Evolutionary conservation across 2,797 vertebrate species (phyloP).

Genomic region (Thripadectes ignobilis): DNA sequence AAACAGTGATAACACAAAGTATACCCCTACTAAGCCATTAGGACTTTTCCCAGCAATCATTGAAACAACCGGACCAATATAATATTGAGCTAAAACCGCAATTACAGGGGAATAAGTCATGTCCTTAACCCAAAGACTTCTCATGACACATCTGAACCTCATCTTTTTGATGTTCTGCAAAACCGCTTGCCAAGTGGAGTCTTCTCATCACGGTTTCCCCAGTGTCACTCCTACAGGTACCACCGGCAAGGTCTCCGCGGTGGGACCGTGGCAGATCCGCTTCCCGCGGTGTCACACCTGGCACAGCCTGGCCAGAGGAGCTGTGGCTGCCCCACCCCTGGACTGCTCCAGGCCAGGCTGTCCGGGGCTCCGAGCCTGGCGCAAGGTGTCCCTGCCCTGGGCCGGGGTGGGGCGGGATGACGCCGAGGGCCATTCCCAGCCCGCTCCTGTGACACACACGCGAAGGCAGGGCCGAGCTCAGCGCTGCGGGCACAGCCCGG

Average conservation of each 20-base stretch:
- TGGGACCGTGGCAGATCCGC: fast-evolving
- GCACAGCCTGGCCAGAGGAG: background rate
- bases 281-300: background rate
- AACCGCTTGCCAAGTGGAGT: background rate
- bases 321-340: background rate
- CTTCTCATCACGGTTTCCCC: background rate
- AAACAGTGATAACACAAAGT: background rate
- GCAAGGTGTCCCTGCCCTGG: background rate
- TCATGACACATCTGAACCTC: fast-evolving
- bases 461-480: fast-evolving
- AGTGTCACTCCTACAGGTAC: background rate
- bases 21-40: fast-evolving
- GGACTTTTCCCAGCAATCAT: background rate
- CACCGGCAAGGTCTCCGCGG: background rate
- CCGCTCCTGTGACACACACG: background rate
- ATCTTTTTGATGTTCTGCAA: background rate
- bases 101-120: fast-evolving
- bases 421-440: background rate
- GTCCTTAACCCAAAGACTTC: background rate
- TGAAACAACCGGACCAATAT: background rate
- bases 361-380: background rate
- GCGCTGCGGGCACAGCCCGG: background rate
- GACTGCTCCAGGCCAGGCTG: background rate
- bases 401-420: background rate
- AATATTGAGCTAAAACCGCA: background rate